Conservation (phyloP, 2,113 vertebrate species). For the Oreochromis tanganicae region DNA sequence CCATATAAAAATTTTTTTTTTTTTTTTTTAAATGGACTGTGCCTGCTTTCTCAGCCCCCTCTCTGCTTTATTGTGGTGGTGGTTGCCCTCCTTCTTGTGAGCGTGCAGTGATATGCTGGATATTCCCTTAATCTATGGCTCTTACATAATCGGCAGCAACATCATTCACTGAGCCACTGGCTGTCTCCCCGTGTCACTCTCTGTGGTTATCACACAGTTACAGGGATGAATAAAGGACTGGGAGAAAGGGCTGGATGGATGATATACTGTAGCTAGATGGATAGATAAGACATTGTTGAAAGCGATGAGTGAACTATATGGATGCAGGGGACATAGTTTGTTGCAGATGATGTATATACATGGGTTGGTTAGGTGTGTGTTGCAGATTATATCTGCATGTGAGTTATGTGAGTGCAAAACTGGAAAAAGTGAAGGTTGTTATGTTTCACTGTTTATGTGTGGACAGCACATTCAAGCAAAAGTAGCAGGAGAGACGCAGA, state of each 20-base stretch:
- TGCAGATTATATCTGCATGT: not conserved
- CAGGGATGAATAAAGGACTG: conserved; percentile 44
- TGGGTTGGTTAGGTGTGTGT: not conserved
- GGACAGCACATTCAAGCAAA: not conserved
- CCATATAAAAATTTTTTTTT: not conserved
- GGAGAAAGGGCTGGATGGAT: conserved; percentile 14
- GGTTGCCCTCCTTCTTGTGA: conserved; percentile 47
- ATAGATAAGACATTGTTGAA: not conserved
- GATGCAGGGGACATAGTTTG: not conserved
- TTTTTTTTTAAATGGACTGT: not conserved
- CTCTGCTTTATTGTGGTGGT: conserved; percentile 28
- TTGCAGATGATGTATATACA: not conserved
- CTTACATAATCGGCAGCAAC: conserved; percentile 69
- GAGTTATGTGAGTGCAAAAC: not conserved
- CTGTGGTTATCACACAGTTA: conserved; percentile 63
- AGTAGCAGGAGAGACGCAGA: not conserved
- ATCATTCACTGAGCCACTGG: conserved; percentile 49
- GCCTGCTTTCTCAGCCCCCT: conserved; percentile 24
- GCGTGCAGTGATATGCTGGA: conserved; percentile 57
- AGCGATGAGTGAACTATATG: not conserved
- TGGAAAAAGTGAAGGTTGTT: conserved; percentile 1
- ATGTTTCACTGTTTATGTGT: not conserved
- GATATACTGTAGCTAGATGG: not conserved
- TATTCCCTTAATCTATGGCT: conserved; percentile 70
- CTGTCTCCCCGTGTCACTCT: conserved; percentile 67